Evolutionary conservation across 2,113 vertebrate genomes (phyloP).

Genomic region (Triplophysa dalaica): DNA sequence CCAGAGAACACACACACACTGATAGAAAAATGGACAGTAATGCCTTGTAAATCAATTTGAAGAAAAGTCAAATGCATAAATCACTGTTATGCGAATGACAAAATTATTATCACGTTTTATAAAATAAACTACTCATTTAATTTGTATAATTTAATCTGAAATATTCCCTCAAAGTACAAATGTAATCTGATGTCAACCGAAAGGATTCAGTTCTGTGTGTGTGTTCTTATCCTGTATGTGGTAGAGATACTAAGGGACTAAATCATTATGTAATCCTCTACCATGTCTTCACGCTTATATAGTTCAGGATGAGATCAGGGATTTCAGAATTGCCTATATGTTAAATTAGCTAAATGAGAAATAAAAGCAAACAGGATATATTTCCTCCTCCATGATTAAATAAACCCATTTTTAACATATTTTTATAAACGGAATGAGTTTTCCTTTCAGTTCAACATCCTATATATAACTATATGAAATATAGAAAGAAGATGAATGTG

Average conservation of each 20-base stretch:
- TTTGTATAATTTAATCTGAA: background rate
- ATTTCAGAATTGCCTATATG: background rate
- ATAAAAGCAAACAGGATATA: constrained; percentile 11
- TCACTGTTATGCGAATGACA: background rate
- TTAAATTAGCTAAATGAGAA: constrained; percentile 23
- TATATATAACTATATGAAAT: background rate
- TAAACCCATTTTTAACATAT: background rate
- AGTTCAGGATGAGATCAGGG: constrained; percentile 8
- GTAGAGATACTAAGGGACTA: constrained; percentile 36
- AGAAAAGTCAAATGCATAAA: no score
- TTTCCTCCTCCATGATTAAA: background rate
- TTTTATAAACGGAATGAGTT: no score
- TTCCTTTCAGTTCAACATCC: background rate
- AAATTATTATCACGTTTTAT: background rate
- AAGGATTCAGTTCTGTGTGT: background rate
- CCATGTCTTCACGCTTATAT: constrained; percentile 1
- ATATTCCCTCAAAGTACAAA: background rate
- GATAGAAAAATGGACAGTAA: no score
- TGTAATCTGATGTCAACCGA: background rate
- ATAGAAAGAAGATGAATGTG: background rate
- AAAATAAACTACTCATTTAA: background rate
- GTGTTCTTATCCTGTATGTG: background rate
- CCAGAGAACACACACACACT: no score
- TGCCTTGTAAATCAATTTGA: no score
- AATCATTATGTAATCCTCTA: constrained; percentile 41